Evolutionary conservation across 2,888 invertebrate species (phyloP), one percentile per base, ranked within the genome.

Genomic region (Alitta virens): DNA sequence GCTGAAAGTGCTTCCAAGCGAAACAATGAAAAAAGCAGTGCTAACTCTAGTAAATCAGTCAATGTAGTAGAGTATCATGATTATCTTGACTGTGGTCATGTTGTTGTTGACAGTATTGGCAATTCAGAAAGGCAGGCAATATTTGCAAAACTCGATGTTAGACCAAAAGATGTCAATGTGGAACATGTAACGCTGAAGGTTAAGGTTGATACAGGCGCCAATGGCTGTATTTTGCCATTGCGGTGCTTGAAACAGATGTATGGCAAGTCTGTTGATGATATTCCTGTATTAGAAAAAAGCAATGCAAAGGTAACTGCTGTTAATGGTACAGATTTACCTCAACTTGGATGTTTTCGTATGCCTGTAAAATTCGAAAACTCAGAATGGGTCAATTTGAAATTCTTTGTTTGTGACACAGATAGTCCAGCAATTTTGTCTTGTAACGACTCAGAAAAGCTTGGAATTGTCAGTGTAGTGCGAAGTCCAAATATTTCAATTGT

Each of bases 151-250:
- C 16, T 49, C 3, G 16, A 49, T 49, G 49, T 49, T 5, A 49
- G 16, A 16, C 49, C 49, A 3, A 5, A 5, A 9, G 23, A 16
- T 23, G 49, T 49, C 5, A 25, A 52, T 5, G 7, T 33, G 5
- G 18, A 9, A 50, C 9, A 24, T 16, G 52, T 52, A 5, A 3
- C 7, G 5, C 52, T 52, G 2, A n/a, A 24, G 16, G 24, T 25
- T n/a, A 52, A 52, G 24, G 52, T 25, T 24, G 52, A 52, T 24
- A 52, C 52, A 24, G 52, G 52, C 9, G 52, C 52, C 7, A 21
- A 52, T 9, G 52, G 52, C 9, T 14, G 9, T n/a, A 52, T 25
- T 25, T n/a, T 52, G 9, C 52, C 52, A 21, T 5, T 25, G 3
- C 23, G 52, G n/a, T 21, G 18, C 16, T 9, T 49, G 5, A 23